Evolutionary conservation across 2,797 vertebrate species (phyloP).

Genomic region (Sarcoramphus papa): DNA sequence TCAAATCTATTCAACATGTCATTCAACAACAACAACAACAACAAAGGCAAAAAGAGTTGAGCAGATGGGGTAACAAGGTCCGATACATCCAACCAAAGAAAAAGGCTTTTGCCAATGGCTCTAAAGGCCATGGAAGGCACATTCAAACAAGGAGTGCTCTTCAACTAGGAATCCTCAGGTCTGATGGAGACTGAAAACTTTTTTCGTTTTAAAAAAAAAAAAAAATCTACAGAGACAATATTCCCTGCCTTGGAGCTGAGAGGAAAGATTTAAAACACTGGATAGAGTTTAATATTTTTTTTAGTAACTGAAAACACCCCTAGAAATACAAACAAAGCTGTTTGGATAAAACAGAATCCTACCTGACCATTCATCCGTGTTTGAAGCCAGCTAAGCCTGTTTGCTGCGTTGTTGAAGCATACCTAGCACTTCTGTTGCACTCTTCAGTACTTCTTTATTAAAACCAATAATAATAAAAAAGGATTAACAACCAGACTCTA

Average conservation of each 20-base stretch:
- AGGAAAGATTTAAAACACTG: neutral
- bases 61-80: neutral
- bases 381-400: neutral
- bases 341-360: neutral
- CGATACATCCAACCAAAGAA: fast-evolving
- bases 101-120: neutral
- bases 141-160: neutral
- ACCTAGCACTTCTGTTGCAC: neutral
- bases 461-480: neutral
- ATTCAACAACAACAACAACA: neutral
- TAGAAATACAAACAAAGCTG: neutral
- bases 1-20: fast-evolving
- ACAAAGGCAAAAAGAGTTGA: neutral
- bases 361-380: neutral
- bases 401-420: neutral
- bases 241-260: neutral
- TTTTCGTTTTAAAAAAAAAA: neutral
- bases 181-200: neutral
- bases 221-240: neutral
- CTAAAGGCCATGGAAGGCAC: neutral
- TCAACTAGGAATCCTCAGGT: neutral
- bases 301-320: neutral
- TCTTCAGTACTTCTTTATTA: neutral
- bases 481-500: neutral
- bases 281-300: neutral